Evolutionary conservation across 2,888 invertebrate species (phyloP).

Genomic region (Ametastegia equiseti): DNA sequence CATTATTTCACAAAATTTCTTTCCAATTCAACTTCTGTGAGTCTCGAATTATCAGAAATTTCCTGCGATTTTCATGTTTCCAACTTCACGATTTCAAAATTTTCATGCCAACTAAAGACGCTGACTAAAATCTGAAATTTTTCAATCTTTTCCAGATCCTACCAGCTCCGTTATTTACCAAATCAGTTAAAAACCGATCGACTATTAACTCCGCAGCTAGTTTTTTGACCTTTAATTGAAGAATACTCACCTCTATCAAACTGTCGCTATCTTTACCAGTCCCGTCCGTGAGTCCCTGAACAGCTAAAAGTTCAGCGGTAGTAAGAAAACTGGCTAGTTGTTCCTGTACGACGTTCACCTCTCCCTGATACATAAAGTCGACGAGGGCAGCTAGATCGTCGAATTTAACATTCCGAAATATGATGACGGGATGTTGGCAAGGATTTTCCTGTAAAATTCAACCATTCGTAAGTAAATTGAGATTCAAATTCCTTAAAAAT

Average conservation of each 20-base stretch:
- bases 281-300: conserved; percentile 85
- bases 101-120: too few species aligned
- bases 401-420: conserved; percentile 88
- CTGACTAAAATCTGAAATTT: too few species aligned
- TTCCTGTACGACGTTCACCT: conserved; percentile 89
- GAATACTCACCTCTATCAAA: conserved; percentile 67
- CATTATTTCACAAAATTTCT: too few species aligned
- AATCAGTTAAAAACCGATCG: too few species aligned
- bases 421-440: conserved; percentile 88
- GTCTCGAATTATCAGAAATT: too few species aligned
- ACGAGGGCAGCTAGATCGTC: conserved; percentile 88
- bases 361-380: conserved; percentile 90
- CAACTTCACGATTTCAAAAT: too few species aligned
- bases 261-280: conserved; percentile 74
- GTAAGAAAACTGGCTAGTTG: conserved; percentile 87
- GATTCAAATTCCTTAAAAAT: neutral
- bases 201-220: too few species aligned
- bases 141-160: too few species aligned
- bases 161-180: too few species aligned
- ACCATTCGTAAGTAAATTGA: conserved; percentile 57
- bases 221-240: neutral
- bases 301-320: conserved; percentile 87
- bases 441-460: conserved; percentile 85
- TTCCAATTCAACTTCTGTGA: too few species aligned
- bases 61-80: too few species aligned